Conservation (phyloP, 1,140 invertebrate species). For the Bombyx mandarina region DNA sequence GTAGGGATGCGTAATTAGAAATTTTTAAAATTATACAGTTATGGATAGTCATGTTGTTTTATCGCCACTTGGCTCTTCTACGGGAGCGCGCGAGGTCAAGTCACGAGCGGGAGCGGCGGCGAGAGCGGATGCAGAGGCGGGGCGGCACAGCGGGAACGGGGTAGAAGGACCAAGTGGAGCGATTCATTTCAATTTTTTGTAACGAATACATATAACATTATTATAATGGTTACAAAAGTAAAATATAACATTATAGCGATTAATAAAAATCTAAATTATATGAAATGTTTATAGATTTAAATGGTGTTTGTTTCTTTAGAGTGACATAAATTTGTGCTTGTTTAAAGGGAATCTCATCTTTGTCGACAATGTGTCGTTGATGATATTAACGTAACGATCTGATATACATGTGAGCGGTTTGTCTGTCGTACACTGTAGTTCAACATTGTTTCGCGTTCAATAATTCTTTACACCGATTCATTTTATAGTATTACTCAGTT, state of each 20-base stretch:
- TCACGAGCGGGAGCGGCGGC: constrained; percentile 13
- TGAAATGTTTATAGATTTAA: constrained; percentile 71
- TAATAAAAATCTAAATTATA: constrained; percentile 70
- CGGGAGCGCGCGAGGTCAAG: constrained; percentile 4
- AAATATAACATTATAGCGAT: constrained; percentile 70
- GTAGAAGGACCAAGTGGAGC: constrained; percentile 33
- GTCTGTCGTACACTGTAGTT: constrained; percentile 65
- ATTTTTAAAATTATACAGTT: constrained; percentile 71
- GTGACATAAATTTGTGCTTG: constrained; percentile 57
- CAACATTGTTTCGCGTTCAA: constrained; percentile 69
- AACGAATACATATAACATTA: constrained; percentile 69
- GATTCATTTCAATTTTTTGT: constrained; percentile 57
- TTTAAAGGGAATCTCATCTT: constrained; percentile 53
- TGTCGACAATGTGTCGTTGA: constrained; percentile 59
- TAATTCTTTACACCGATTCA: constrained; percentile 67
- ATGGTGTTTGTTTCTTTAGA: constrained; percentile 64
- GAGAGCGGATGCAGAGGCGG: constrained; percentile 4
- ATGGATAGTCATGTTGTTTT: constrained; percentile 59
- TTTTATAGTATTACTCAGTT: constrained; percentile 71
- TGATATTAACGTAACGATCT: constrained; percentile 54
- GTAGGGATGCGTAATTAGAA: constrained; percentile 69
- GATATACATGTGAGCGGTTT: constrained; percentile 57
- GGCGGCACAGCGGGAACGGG: constrained; percentile 2
- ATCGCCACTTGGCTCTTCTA: constrained; percentile 33
- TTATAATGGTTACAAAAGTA: constrained; percentile 68